Evolutionary conservation across 2,888 invertebrate genomes (phyloP), one percentile per base, ranked within the genome.

Genomic region (Caenorhabditis sp.): DNA sequence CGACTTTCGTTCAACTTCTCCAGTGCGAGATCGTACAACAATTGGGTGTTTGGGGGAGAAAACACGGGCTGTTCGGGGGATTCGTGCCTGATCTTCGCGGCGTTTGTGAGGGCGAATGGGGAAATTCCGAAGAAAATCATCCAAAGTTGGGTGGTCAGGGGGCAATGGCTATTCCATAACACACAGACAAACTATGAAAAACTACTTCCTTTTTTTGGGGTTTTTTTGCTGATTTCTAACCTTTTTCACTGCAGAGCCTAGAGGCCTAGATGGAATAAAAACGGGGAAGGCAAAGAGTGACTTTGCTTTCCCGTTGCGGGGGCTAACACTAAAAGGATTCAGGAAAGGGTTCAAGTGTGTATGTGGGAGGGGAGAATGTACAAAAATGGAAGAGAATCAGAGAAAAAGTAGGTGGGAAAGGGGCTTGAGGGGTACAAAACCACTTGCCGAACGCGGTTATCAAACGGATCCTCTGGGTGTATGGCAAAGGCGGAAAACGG

Each of bases 121-220:
- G 39, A 20, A 15, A 52, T n/a, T n/a, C n/a, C n/a, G n/a, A n/a
- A 45, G n/a, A 27, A 26, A 55, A 30, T 30, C 41, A 15, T 63
- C 53, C 43, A 9, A 41, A 41, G 43, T 39, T 7, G 17, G 43
- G 37, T 22, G 59, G 24, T 8, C 2, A 15, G 30, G 9, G 24
- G 27, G 48, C 27, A 26, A 52, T 41, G 62, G 45, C 66, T 66
- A 66, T 45, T 56, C 53, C 63, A 63, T 22, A 24, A 20, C 32
- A 24, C 20, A 35, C 45, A 17, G 43, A 32, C 52, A 66, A 68
- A 59, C 68, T 58, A 68, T 15, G 20, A 56, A 56, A 50, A 68
- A 52, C 68, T 68, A 68, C 58, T 59, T 58, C 59, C 30, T 66
- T 66, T 66, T 65, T 63, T 68, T 68, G 30, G 50, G 68, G 32